phyloP scores from a whole-genome alignment of 2,888 invertebrate species.

The Caenorhabditis sp. region DNA sequence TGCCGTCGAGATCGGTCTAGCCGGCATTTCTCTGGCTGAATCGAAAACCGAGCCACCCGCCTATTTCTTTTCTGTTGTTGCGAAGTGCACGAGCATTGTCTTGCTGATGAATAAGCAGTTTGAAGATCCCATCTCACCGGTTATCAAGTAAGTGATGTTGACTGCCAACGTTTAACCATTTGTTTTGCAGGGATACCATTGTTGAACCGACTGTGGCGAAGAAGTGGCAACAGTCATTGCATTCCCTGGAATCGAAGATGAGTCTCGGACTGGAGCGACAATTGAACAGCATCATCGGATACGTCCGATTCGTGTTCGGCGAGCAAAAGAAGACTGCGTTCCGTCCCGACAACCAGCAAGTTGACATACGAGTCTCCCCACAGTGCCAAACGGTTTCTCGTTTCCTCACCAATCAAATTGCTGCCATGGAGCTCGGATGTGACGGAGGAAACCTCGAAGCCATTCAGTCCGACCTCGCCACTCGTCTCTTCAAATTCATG shows the following conservation, averaged over 20 bases:
- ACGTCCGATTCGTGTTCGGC: constrained; percentile 54
- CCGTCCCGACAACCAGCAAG: constrained; percentile 85
- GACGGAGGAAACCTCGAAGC: constrained; percentile 95
- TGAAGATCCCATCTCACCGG: constrained; percentile 91
- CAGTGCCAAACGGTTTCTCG: constrained; percentile 56
- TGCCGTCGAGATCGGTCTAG: constrained; percentile 94
- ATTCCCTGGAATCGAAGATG: constrained; percentile 93
- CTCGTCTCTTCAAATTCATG: constrained; percentile 93
- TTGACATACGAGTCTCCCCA: constrained; percentile 64
- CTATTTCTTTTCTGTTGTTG: constrained; percentile 92
- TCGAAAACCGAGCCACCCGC: constrained; percentile 92
- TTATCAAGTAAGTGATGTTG: constrained; percentile 88
- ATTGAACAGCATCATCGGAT: constrained; percentile 89
- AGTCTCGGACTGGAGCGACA: constrained; percentile 88
- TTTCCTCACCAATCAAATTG: constrained; percentile 49
- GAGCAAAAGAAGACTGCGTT: constrained; percentile 97
- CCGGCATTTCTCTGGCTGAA: constrained; percentile 86
- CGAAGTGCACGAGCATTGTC: constrained; percentile 94
- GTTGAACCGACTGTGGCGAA: constrained; percentile 93
- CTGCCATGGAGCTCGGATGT: constrained; percentile 66
- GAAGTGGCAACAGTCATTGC: constrained; percentile 91
- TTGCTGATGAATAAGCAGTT: constrained; percentile 95
- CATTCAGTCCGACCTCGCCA: constrained; percentile 92
- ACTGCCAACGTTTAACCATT: not conserved
- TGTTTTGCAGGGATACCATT: constrained; percentile 88